These are phyloP conservation scores for Metallyticus violacea DNA, from an alignment of 2,888 invertebrate genomes.

Conservation along the genomic window DNA sequence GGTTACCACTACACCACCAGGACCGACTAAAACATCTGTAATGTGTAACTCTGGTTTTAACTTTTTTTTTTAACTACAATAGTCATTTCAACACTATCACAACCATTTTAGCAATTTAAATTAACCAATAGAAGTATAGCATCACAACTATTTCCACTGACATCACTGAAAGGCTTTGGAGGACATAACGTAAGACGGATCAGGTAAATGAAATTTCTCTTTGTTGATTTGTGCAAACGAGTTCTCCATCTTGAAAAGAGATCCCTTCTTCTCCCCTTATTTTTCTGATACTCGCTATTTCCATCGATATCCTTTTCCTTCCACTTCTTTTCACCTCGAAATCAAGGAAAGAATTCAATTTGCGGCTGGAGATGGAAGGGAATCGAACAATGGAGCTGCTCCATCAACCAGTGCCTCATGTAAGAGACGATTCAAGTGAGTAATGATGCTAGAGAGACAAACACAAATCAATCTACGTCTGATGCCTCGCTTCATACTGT, in stretches of 20 bases:
- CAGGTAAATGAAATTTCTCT: not conserved
- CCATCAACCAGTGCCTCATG: not conserved
- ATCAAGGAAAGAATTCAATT: not conserved
- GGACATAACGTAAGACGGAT: not conserved
- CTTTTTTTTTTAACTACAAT: no score
- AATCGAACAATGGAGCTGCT: not conserved
- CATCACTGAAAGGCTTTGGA: not conserved
- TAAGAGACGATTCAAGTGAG: not conserved
- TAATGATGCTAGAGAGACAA: not conserved
- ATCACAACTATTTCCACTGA: not conserved
- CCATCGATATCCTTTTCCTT: not conserved
- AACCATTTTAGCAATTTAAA: no score
- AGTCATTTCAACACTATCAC: no score
- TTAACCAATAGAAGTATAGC: no score
- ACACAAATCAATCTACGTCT: not conserved
- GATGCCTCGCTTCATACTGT: not conserved
- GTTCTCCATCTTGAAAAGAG: not conserved
- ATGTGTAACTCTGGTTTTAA: no score
- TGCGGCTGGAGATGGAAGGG: not conserved
- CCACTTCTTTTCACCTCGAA: not conserved
- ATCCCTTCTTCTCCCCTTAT: not conserved
- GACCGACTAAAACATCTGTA: no score
- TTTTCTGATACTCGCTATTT: not conserved
- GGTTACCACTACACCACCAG: no score
- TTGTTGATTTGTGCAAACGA: not conserved